Evolutionary conservation across 1,140 invertebrate genomes (phyloP).

Genomic region (Drosophila guanche): DNA sequence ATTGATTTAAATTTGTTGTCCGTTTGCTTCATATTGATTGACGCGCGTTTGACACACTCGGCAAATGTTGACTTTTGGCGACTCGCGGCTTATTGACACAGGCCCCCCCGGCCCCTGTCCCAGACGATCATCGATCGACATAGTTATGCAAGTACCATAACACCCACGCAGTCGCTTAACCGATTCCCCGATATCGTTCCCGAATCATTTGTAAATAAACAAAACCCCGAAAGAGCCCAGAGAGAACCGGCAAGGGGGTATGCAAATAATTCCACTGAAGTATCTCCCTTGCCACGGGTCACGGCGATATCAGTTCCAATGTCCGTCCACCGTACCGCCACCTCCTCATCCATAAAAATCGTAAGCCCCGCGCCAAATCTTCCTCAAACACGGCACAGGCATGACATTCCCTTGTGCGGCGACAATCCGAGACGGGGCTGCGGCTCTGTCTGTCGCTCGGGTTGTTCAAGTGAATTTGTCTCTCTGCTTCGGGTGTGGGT

Average conservation of each 20-base stretch:
- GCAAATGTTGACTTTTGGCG: constrained; percentile 67
- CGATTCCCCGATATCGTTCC: constrained; percentile 34
- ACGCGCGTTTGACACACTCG: constrained; percentile 77
- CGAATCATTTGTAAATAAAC: constrained; percentile 48
- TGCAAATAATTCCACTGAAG: constrained; percentile 62
- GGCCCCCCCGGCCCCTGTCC: background rate
- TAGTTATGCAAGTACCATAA: constrained; percentile 78
- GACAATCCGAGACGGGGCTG: background rate
- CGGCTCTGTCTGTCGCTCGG: constrained; percentile 1
- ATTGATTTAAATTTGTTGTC: constrained; percentile 66
- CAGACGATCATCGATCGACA: constrained; percentile 50
- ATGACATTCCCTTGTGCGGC: background rate
- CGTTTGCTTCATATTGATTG: constrained; percentile 46
- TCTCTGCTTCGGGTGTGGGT: constrained; percentile 41
- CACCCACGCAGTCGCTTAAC: constrained; percentile 69
- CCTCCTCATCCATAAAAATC: constrained; percentile 52
- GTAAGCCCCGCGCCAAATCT: constrained; percentile 63
- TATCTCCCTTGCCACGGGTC: constrained; percentile 27
- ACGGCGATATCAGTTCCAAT: constrained; percentile 51
- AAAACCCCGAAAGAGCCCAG: constrained; percentile 30
- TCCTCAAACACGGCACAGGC: constrained; percentile 48
- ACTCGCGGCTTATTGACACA: constrained; percentile 54
- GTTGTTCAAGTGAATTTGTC: constrained; percentile 73
- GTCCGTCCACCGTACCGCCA: background rate
- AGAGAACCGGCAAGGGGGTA: constrained; percentile 9